Evolutionary conservation across 1,140 invertebrate species (phyloP).

Genomic region (Sycobia sp.): DNA sequence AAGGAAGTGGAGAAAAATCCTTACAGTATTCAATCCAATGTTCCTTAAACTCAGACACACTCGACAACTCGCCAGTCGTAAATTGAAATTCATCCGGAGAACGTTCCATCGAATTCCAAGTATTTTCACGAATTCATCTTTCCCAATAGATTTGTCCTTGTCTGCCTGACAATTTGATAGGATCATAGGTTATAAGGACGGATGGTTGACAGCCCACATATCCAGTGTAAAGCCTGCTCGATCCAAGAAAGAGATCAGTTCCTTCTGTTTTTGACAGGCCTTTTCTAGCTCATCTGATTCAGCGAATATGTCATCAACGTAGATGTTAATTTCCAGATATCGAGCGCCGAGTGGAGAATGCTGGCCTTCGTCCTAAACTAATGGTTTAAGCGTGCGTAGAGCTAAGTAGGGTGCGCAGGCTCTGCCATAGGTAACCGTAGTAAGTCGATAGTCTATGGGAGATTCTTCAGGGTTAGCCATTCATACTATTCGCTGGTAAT

Average conservation of each 20-base stretch:
- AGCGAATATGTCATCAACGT: neutral
- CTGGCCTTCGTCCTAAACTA: neutral
- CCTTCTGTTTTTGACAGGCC: neutral
- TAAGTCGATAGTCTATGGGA: neutral
- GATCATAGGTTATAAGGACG: neutral
- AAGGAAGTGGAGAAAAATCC: neutral
- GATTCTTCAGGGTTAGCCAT: neutral
- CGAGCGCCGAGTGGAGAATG: neutral
- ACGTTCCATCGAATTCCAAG: neutral
- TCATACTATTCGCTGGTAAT: neutral
- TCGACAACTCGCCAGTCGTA: neutral
- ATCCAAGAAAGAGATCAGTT: neutral
- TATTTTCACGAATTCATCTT: neutral
- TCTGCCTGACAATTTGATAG: no score
- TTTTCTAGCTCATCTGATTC: neutral
- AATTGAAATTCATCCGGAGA: neutral
- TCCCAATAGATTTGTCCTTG: neutral
- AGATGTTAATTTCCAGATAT: neutral
- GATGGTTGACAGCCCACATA: slow-evolving; percentile 18
- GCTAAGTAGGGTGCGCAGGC: no score
- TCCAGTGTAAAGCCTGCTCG: neutral
- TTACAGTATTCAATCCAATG: neutral
- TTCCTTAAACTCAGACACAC: neutral
- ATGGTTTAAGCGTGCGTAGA: neutral
- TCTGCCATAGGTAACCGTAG: no score